Evolutionary conservation across 1,140 invertebrate genomes (phyloP), one percentile per base, ranked within the genome.

Genomic region (Argopecten irradians): DNA sequence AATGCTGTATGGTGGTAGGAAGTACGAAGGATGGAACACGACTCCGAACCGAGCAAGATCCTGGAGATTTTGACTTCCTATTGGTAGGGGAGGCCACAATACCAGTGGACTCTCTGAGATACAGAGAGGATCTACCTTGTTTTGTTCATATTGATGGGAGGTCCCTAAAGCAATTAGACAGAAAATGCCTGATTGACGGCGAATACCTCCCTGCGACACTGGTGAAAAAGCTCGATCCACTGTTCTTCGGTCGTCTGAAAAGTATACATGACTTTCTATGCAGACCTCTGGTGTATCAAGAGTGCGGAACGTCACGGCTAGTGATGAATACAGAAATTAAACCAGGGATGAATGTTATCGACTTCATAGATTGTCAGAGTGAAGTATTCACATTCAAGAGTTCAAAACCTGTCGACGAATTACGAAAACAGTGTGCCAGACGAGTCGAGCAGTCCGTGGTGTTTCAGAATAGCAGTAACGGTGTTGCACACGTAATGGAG

Each of bases 61-160:
- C 88, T 36, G 89, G 89, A 8, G 89, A 90, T 33, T 90, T 28
- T 46, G 89, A 90, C 71, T 86, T 86, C 33, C 28, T 90, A 11
- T 32, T 90, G 11, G 88, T 90, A 34, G 87, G 87, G 19, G 84
- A 84, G 41, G 83, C 84, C 34, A 16, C 33, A 1, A 87, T 90
- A 1, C 89, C 89, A 7, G 39, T 28, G 28, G 82, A 86, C 2
- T 33, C 71, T 36, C 82, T 90, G 22, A 46, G 88, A 34, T 88
- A 90, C 28, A 46, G 85, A 0, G 34, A 71, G 8, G 87, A 90
- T 32, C 71, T 90, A 0, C 87, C 87, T 16, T 90, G 89, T 41
- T 90, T 88, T 86, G 89, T 90, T 1, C 46, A 87, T 39, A 89
- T 89, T 8, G 84, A 89, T 32, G 83, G 86, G 0, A 39, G 36